Evolutionary conservation across 2,797 vertebrate genomes (phyloP), one percentile per base, ranked within the genome.

Genomic region (Tarsius wallacei): DNA sequence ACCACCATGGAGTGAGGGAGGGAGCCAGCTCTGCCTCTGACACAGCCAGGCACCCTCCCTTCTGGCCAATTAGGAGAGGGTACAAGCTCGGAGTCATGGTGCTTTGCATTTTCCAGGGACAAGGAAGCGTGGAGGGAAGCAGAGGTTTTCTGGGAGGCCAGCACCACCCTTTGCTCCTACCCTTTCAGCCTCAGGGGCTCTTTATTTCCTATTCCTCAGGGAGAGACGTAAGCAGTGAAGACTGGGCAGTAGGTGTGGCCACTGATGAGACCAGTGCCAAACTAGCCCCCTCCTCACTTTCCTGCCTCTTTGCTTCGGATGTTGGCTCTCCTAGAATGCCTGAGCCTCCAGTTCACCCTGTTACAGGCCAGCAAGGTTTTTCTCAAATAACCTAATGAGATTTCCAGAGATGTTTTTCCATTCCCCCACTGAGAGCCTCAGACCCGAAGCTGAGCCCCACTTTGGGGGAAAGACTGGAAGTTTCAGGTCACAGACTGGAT

Each of bases 371-470:
- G 47, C 49, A 8, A 71, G 87, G 33, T 31, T 82, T 63, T 36
- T 90, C 91, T 93, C 31, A 10, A 70, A 24, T 86, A 36, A 84
- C 61, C 92, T 51, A 53, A 59, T 87, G 92, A 83, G 78, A 80
- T 78, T 76, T 51, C 31, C 76, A 87, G 87, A 91, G 53, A 53
- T 84, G 3, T 89, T 80, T 94, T 91, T 84, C 77, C 55, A 51
- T 53, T 36, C 36, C 22, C 14, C 12, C 11, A 5, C 7, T 26
- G 31, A 51, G 47, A 71, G 61, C 11, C 63, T 87, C 7, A 36
- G 91, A 49, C 59, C 70, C n/a, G 36, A 87, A 76, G 47, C 68
- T 0, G 9, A 97, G 82, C 82, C 53, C 76, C 28, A 11, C 51
- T 57, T 77, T 63, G 33, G 49, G 61, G 70, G 64, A 80, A 68